A percentile compares a stretch with the other conserved stretches of the same genome.
phyloP scores from a whole-genome alignment of 2,113 vertebrate species.

The Aspidoscelis tigris region DNA sequence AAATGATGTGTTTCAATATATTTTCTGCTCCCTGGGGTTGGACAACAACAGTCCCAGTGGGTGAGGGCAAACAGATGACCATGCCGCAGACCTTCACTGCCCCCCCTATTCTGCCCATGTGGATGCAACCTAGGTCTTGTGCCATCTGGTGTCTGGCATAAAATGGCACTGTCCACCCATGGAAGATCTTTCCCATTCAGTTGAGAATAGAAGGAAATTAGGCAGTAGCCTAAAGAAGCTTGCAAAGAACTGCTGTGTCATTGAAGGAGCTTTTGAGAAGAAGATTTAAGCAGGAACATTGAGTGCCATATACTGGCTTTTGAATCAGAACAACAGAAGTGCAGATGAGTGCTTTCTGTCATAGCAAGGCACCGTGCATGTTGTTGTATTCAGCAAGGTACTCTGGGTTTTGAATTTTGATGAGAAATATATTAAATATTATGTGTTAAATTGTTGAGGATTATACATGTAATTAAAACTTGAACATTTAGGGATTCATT shows the following conservation, averaged over 20 bases:
- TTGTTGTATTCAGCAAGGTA: neutral
- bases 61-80: too few relatives aligned
- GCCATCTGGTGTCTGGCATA: neutral
- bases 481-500: constrained; percentile 41
- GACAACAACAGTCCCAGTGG: too few relatives aligned
- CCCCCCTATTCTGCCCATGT: neutral
- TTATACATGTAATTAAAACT: constrained; percentile 64
- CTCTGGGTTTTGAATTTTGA: neutral
- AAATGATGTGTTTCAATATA: too few relatives aligned
- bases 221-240: neutral
- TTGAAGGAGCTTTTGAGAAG: neutral
- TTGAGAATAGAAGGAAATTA: neutral
- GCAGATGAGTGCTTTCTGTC: neutral
- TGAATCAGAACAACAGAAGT: neutral
- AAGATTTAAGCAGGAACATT: neutral
- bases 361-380: neutral
- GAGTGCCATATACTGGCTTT: neutral
- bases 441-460: constrained; percentile 37
- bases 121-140: neutral
- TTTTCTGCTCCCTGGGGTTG: too few relatives aligned
- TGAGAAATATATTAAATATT: constrained; percentile 39
- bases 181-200: neutral
- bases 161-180: neutral
- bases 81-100: too few relatives aligned
- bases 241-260: neutral